Evolutionary conservation across 2,888 invertebrate genomes (phyloP).

Genomic region (Bruchidius siliquastri): DNA sequence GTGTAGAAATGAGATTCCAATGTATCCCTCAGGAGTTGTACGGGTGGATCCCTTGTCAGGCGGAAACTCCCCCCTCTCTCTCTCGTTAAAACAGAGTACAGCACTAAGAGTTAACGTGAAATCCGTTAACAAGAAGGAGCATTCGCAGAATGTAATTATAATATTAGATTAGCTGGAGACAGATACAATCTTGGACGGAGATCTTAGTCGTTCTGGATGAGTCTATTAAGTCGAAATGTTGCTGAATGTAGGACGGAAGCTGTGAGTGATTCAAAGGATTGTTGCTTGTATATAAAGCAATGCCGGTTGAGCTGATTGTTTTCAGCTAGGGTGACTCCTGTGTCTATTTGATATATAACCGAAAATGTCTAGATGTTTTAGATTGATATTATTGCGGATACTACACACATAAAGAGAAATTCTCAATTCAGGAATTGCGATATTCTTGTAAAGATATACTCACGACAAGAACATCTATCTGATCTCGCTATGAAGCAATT

Average conservation of each 20-base stretch:
- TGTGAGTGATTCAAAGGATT: background rate
- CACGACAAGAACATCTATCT: too few relatives aligned
- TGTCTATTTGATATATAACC: too few relatives aligned
- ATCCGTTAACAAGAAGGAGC: conserved; percentile 49
- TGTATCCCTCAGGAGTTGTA: conserved; percentile 48
- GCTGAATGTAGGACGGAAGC: background rate
- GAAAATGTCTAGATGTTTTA: too few relatives aligned
- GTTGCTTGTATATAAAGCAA: too few relatives aligned
- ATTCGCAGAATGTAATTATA: conserved; percentile 50
- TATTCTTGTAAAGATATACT: too few relatives aligned
- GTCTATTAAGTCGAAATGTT: conserved; percentile 32
- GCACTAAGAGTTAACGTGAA: conserved; percentile 17
- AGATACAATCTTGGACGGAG: conserved; percentile 39
- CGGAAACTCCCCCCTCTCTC: conserved; percentile 15
- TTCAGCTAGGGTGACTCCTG: too few relatives aligned
- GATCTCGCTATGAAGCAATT: too few relatives aligned
- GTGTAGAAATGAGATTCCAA: conserved; percentile 47
- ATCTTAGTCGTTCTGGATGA: conserved; percentile 22
- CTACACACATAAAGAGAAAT: too few relatives aligned
- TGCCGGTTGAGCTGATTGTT: too few relatives aligned
- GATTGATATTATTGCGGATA: too few relatives aligned
- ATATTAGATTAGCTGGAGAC: conserved; percentile 48
- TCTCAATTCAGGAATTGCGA: too few relatives aligned
- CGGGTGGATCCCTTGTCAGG: conserved; percentile 20
- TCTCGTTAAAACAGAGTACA: background rate